Percentiles rank a stretch among this genome's conserved stretches.
Evolutionary conservation across 2,797 vertebrate genomes (phyloP).

Genomic region (Lutjanus campechanus): DNA sequence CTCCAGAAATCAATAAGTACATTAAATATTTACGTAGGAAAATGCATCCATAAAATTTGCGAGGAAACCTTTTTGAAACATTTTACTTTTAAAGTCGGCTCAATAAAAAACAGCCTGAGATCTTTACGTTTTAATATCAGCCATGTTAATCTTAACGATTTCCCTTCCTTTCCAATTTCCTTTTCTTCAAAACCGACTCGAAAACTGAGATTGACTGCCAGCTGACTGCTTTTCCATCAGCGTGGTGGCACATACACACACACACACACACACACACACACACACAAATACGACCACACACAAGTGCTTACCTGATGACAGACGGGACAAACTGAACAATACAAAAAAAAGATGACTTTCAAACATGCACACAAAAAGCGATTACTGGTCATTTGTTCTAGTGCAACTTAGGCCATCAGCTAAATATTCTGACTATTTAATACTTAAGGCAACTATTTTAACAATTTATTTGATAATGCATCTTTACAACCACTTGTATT

Average conservation of each 20-base stretch:
- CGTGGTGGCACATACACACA: background rate
- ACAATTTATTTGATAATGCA: too few relatives aligned
- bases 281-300: slow-evolving; percentile 29
- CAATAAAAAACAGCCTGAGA: slow-evolving; percentile 36
- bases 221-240: slow-evolving; percentile 66
- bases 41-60: slow-evolving; percentile 55
- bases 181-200: slow-evolving; percentile 39
- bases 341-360: slow-evolving; percentile 43
- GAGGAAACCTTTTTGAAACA: slow-evolving; percentile 45
- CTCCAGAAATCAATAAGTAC: slow-evolving; percentile 58
- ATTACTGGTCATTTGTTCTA: too few relatives aligned
- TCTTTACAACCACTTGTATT: too few relatives aligned
- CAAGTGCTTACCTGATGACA: slow-evolving; percentile 59
- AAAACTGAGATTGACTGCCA: slow-evolving; percentile 51
- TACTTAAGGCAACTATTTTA: too few relatives aligned
- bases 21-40: slow-evolving; percentile 75
- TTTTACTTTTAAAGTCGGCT: slow-evolving; percentile 46
- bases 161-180: slow-evolving; percentile 41
- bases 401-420: too few relatives aligned
- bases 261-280: slow-evolving; percentile 18
- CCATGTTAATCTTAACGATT: slow-evolving; percentile 55
- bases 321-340: slow-evolving; percentile 53
- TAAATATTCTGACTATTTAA: too few relatives aligned
- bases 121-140: slow-evolving; percentile 46
- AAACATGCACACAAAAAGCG: slow-evolving; percentile 43